Evolutionary conservation across 2,888 invertebrate genomes (phyloP), one percentile per base, ranked within the genome.

Genomic region (Drosophila imparisetae): DNA sequence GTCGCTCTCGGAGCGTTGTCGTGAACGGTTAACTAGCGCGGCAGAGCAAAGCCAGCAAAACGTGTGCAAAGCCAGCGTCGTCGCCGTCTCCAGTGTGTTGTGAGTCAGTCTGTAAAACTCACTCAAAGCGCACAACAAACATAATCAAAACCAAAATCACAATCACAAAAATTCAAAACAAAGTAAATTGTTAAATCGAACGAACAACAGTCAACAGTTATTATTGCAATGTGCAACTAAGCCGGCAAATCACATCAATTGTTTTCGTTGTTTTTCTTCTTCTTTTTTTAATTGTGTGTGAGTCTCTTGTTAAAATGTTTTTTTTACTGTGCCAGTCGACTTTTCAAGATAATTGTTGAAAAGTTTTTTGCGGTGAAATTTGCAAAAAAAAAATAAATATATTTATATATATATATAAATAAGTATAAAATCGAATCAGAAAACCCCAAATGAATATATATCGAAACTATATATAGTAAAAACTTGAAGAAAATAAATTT

Each of bases 1-100:
- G 92, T 92, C 91, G 92, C 92, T 92, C 92, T 91, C 90, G 81
- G 91, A 92, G 92, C 92, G 92, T 91, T 91, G 91, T 89, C 91
- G 92, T 92, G 90, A 66, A 91, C 89, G 92, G 91, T 92, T 67
- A 81, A 82, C 78, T 0, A 79, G 65, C 64, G 73, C 76, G 80
- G 72, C 62, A 75, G 29, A 55, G 57, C 49, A 73, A 67, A 88
- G 69, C 66, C 66, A 81, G 29, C 42, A 65, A 65, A 62, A 62
- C 79, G 80, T 83, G 71, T 72, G 45, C 45, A 49, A 52, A 75
- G 50, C 80, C 45, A 45, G 45, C 45, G 45, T 45, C 45, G 65
- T 67, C 75, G 66, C 61, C 62, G 79, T 78, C 61, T 71, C 55
- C 66, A 53, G 58, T 76, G 66, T 80, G 64, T 80, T 73, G 62